Percentiles rank a stretch among this genome's conserved stretches.
Evolutionary conservation across 2,888 invertebrate species (phyloP).

Genomic region (Plagiodera versicolora): DNA sequence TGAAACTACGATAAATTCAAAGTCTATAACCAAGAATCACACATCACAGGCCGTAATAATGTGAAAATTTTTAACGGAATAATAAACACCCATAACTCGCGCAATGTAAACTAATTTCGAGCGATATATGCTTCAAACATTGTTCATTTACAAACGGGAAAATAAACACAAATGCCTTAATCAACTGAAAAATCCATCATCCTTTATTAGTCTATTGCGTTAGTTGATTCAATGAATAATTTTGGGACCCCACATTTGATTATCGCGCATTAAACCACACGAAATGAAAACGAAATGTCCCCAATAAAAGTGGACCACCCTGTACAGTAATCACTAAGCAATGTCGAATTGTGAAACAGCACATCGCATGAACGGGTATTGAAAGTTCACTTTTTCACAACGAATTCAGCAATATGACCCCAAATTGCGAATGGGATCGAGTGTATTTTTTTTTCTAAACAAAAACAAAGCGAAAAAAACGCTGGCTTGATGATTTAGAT

Average conservation of each 20-base stretch:
- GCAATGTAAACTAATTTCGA: constrained; percentile 8
- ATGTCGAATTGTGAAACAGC: neutral
- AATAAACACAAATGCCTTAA: neutral
- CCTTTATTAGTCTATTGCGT: no score
- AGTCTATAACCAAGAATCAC: no score
- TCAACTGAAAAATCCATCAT: neutral
- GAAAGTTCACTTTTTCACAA: neutral
- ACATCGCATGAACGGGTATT: neutral
- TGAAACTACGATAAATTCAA: no score
- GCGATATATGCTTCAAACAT: constrained; percentile 2
- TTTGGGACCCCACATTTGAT: no score
- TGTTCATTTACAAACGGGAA: neutral
- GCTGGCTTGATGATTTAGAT: no score
- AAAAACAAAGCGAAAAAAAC: no score
- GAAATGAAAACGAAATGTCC: no score
- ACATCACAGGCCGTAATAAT: neutral
- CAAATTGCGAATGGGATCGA: neutral
- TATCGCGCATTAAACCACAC: no score
- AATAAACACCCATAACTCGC: constrained; percentile 5
- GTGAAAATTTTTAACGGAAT: constrained; percentile 1
- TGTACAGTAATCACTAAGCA: no score
- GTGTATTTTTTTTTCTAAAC: neutral
- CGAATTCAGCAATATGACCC: neutral
- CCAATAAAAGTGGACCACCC: no score
- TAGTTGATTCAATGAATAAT: no score